Base-by-base conservation (phyloP, 2,113 vertebrate species). In the Dermatemys mawii region DNA sequence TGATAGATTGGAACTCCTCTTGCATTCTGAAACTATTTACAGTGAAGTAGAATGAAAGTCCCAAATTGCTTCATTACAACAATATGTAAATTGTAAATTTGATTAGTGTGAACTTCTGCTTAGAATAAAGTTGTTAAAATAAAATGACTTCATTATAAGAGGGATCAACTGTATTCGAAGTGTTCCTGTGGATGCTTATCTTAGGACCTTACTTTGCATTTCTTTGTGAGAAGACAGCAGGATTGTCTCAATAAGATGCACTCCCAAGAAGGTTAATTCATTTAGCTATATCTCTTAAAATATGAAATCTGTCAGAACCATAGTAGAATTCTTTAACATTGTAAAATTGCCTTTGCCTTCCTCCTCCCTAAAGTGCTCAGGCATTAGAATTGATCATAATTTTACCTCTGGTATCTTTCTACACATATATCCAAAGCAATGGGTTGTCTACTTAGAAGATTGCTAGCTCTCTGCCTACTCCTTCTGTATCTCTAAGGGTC, bases 101-200 rank as follows among this genome's bases (percentile, higher is more conserved):
- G 11, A 22, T 81, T 46, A 83, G 4, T 5, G 14, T 53, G 11
- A 92, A 21, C 21, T 78, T 90, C 6, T 49, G 2, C 35, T 94
- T 86, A 48, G 38, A 93, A 73, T 84, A 2, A 84, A 88, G 6
- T 55, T 38, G 46, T 11, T 78, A 32, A 44, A 63, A 1, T 70
- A 35, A 84, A 90, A 85, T 60, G 16, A 26, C 8, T 82, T 7
- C 24, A 9, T 44, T 17, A 5, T 76, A 14, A 27, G 75, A 88
- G 2, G 44, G 22, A 5, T 87, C 50, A 0, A 6, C 3, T 85
- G 70, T 38, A 48, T 29, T 83, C 44, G 11, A 73, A 53, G 2
- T 49, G 51, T 76, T 76, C 73, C 27, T 46, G 27, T 46, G 41
- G 41, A 27, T 48, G 35, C 1, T 0, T 1, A 0, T 78, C 6